phyloP scores from a whole-genome alignment of 2,113 vertebrate genomes.

The Telmatochromis bifrenatus region DNA sequence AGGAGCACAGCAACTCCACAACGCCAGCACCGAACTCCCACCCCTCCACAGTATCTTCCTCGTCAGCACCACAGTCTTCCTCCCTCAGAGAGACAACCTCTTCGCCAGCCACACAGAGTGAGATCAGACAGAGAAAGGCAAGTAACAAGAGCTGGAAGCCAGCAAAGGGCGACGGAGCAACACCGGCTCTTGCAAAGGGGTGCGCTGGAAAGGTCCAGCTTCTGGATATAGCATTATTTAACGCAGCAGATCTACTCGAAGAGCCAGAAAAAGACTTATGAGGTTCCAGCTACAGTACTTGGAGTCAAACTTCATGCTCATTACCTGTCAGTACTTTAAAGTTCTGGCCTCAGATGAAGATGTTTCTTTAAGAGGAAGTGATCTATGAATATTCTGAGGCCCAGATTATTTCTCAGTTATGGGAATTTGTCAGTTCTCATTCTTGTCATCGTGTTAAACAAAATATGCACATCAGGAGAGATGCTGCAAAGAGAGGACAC shows the following conservation, averaged over 20 bases:
- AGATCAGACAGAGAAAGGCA: not conserved
- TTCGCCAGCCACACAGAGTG: not conserved
- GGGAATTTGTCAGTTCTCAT: not conserved
- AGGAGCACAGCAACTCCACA: not conserved
- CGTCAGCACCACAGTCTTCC: constrained; percentile 14
- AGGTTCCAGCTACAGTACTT: not conserved
- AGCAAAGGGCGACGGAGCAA: constrained; percentile 18
- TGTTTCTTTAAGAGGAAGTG: not conserved
- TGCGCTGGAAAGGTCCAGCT: constrained; percentile 56
- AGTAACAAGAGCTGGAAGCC: not conserved
- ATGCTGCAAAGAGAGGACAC: not conserved
- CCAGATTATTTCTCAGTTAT: not conserved
- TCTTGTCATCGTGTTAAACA: not conserved
- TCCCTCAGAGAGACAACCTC: constrained; percentile 13
- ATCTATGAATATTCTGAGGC: not conserved
- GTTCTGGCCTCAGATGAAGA: not conserved
- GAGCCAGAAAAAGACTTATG: not conserved
- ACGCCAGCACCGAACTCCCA: not conserved
- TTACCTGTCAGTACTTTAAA: not conserved
- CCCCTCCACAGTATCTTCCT: not conserved
- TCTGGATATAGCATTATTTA: constrained; percentile 60
- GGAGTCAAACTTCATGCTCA: not conserved
- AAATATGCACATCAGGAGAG: not conserved
- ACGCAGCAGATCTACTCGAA: not conserved
- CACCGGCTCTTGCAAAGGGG: constrained; percentile 42